A percentile compares a stretch with the other conserved stretches of the same genome.
Conservation (phyloP, 2,888 invertebrate genomes). For the Hirudinaria manillensis region DNA sequence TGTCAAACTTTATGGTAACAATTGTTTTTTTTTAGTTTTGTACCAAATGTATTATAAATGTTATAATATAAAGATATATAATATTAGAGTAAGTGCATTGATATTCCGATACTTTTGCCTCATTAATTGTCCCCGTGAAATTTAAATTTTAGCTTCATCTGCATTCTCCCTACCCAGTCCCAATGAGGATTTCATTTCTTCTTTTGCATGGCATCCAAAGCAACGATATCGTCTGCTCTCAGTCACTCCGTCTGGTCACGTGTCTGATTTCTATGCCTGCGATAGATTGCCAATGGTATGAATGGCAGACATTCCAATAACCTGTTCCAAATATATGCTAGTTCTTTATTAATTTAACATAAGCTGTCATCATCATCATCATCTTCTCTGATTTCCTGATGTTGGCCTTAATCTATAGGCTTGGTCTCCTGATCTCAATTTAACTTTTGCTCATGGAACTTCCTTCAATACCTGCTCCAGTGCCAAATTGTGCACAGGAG, state of each 20-base stretch:
- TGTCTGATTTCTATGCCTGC: slow-evolving; percentile 71
- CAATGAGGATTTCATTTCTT: slow-evolving; percentile 58
- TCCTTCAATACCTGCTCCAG: slow-evolving; percentile 60
- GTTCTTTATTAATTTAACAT: no score
- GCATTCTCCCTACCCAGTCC: background rate
- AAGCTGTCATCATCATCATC: no score
- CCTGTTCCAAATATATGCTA: background rate
- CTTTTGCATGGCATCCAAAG: slow-evolving; percentile 80
- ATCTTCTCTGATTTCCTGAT: no score
- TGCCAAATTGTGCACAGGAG: slow-evolving; percentile 55
- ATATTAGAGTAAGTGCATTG: no score
- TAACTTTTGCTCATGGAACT: slow-evolving; percentile 64
- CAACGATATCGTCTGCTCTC: slow-evolving; percentile 73
- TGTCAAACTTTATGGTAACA: no score
- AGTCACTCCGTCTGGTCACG: slow-evolving; percentile 61
- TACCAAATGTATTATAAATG: no score
- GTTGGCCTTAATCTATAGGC: slow-evolving; percentile 41
- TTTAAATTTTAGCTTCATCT: background rate
- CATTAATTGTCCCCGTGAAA: no score
- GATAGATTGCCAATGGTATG: slow-evolving; percentile 69
- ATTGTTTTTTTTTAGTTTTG: no score
- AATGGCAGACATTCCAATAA: background rate
- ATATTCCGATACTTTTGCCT: no score
- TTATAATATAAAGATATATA: no score
- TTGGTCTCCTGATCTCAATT: slow-evolving; percentile 69